phyloP scores from a whole-genome alignment of 2,888 invertebrate species.

The Uloborus plumipes region DNA sequence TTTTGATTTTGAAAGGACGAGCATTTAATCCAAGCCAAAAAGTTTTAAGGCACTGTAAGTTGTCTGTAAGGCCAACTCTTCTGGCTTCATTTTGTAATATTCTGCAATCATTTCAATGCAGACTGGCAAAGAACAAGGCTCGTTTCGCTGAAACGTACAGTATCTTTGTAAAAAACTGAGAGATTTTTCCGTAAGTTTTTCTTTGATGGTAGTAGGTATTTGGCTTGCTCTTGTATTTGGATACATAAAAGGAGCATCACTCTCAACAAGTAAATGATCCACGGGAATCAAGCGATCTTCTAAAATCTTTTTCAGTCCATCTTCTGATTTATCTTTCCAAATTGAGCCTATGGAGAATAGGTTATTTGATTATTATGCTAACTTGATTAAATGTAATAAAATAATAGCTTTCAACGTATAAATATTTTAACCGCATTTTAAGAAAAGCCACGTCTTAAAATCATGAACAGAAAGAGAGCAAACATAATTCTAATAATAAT shows the following conservation, averaged over 20 bases:
- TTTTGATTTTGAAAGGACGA: not conserved
- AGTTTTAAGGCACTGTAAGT: constrained; percentile 92
- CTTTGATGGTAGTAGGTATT: constrained; percentile 87
- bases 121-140: constrained; percentile 93
- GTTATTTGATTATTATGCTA: too few species aligned
- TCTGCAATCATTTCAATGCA: constrained; percentile 95
- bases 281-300: constrained; percentile 85
- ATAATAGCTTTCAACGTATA: too few species aligned
- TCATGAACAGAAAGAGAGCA: too few species aligned
- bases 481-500: too few species aligned
- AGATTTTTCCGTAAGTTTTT: constrained; percentile 87
- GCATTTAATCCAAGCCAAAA: constrained; percentile 73
- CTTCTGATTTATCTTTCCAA: constrained; percentile 93
- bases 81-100: constrained; percentile 86
- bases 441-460: too few species aligned
- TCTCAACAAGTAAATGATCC: constrained; percentile 88
- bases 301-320: constrained; percentile 86
- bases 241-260: constrained; percentile 96
- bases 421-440: too few species aligned
- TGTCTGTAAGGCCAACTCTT: constrained; percentile 90
- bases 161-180: constrained; percentile 87
- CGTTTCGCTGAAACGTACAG: constrained; percentile 95
- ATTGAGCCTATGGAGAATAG: constrained; percentile 77
- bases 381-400: too few species aligned
- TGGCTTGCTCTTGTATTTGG: constrained; percentile 94